Conservation (phyloP, 2,888 invertebrate species). For the Xylophagus ater region DNA sequence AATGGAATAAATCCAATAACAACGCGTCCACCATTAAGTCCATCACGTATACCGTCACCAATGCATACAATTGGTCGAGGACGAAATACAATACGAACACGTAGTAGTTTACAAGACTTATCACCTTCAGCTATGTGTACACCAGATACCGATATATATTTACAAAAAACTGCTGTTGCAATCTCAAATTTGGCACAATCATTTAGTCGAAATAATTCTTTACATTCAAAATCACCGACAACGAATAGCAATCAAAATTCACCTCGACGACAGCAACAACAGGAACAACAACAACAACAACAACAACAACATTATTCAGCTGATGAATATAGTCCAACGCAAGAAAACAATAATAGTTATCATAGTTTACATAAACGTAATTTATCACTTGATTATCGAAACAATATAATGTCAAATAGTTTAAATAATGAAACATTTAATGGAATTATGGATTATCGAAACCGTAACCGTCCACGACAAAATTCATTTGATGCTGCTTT, state of each 20-base stretch:
- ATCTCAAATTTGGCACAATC: constrained; percentile 33
- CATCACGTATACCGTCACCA: constrained; percentile 70
- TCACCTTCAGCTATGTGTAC: constrained; percentile 12
- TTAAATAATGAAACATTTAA: constrained; percentile 26
- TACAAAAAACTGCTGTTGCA: constrained; percentile 43
- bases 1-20: constrained; percentile 5
- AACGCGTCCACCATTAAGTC: constrained; percentile 39
- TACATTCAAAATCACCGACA: constrained; percentile 24
- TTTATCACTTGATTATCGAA: constrained; percentile 20
- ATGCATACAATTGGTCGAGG: constrained; percentile 51
- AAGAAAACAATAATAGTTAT: constrained; percentile 20
- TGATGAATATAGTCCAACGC: constrained; percentile 32
- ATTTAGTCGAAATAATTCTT: constrained; percentile 34
- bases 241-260: constrained; percentile 19
- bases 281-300: constrained; percentile 19
- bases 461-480: constrained; percentile 31
- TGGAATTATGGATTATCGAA: constrained; percentile 17
- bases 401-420: constrained; percentile 35
- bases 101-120: constrained; percentile 27
- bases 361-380: constrained; percentile 21
- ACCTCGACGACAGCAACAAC: constrained; percentile 23
- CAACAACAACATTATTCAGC: constrained; percentile 25
- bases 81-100: constrained; percentile 37
- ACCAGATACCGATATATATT: constrained; percentile 42
- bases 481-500: constrained; percentile 33